Evolutionary conservation across 1,140 invertebrate species (phyloP), one percentile per base, ranked within the genome.

Genomic region (Apolygus lucorum): DNA sequence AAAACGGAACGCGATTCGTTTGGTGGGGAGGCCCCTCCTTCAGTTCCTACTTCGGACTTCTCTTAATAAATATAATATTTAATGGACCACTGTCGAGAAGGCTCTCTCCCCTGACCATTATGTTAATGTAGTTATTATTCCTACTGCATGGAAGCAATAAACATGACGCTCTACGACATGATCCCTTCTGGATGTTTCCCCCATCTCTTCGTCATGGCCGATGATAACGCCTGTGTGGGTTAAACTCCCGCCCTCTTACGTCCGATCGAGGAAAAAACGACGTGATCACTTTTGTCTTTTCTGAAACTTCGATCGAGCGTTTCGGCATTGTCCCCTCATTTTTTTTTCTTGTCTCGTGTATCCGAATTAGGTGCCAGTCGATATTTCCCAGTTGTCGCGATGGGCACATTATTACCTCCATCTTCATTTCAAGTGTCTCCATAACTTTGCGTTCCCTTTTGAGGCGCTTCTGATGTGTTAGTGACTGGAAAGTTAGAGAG

Each of bases 121-220:
- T 17, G 54, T 59, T 59, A 59, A 59, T 59, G 54, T 59, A 59
- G 54, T 59, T 59, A 59, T 59, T 59, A 59, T 59, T 11, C 54
- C 54, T 17, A 59, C 13, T 59, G 54, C 34, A 24, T 59, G 22
- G 13, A 13, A 4, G 54, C 22, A 22, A 59, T 59, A 59, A 59
- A 59, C 54, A 59, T 59, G 22, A 24, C 22, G 54, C 4, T 59
- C 22, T 22, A 59, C 54, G 54, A 59, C 54, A 21, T 59, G 22
- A 59, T 59, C 54, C 22, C 54, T 13, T 59, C 11, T 59, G 2
- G 22, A 24, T 22, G 54, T 4, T 11, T 21, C 22, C 54, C 22
- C 54, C 22, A 11, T 59, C 54, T 21, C 2, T 11, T 22, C 54
- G 11, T 59, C 34, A 42, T 42, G 34, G 34, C 34, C 34, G 34